These are phyloP conservation scores for Bombylius discolor DNA, from an alignment of 2,888 invertebrate genomes.

Conservation along the genomic window DNA sequence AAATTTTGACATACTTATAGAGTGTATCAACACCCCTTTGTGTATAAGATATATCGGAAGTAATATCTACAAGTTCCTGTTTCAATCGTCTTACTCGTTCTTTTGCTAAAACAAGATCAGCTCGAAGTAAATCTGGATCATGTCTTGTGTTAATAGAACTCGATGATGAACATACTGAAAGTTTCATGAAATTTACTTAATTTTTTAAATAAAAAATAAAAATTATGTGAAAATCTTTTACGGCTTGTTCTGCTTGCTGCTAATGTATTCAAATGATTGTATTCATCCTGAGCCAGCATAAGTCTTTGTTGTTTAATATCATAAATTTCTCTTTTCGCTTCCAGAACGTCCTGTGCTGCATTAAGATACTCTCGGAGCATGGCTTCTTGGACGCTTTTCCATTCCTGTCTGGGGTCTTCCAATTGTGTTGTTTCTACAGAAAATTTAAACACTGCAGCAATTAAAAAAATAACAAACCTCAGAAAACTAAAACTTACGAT, in stretches of 20 bases:
- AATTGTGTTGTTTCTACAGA: conserved; percentile 81
- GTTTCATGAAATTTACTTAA: background rate
- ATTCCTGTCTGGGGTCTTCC: conserved; percentile 93
- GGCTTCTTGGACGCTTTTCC: conserved; percentile 90
- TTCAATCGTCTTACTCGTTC: conserved; percentile 78
- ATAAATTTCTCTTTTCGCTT: conserved; percentile 94
- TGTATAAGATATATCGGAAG: conserved; percentile 82
- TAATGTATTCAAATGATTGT: conserved; percentile 81
- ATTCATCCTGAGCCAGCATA: conserved; percentile 89
- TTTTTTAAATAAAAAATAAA: background rate
- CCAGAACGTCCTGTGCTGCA: conserved; percentile 88
- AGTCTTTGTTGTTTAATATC: conserved; percentile 90
- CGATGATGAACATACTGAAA: conserved; percentile 72
- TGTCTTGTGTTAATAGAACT: conserved; percentile 83
- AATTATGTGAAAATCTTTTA: conserved; percentile 41
- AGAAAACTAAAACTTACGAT: conserved; percentile 54
- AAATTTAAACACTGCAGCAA: background rate
- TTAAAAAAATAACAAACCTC: background rate
- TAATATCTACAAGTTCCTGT: conserved; percentile 80
- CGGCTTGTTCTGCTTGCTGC: conserved; percentile 83
- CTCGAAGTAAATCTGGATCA: conserved; percentile 85
- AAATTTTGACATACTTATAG: conserved; percentile 36
- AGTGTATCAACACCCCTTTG: conserved; percentile 87
- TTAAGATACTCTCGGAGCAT: conserved; percentile 94
- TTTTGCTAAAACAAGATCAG: conserved; percentile 80